Evolutionary conservation across 2,888 invertebrate species (phyloP), one percentile per base, ranked within the genome.

Genomic region (Tromatobia lineatoria): DNA sequence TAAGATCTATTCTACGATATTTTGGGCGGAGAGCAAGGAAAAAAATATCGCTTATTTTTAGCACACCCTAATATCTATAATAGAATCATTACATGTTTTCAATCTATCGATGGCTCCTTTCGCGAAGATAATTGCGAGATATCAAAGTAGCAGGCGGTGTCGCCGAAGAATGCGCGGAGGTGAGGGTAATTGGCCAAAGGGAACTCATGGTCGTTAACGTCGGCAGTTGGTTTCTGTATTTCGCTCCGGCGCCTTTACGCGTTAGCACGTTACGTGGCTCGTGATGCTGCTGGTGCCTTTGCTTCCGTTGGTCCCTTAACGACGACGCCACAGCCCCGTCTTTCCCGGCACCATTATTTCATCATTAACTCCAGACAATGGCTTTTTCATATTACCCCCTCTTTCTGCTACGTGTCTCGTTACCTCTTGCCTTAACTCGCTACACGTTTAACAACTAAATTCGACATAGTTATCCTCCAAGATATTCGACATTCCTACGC

Each of bases 341-440:
- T 81, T 86, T 88, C 84, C 82, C 82, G 83, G 82, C 86, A 81
- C 86, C 88, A 88, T 89, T 89, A 90, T 86, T 86, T 86, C 87
- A 86, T 88, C 90, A 90, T 90, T 89, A 88, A 82, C 83, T 81
- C 79, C 81, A 82, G 86, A 90, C 89, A 89, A 88, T 84, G 80
- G 80, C 77, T 80, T 80, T 70, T 84, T 84, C 80, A 80, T 84
- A 84, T 80, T 84, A 71, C 74, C 69, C 74, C 34, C 34, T 34
- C 59, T 57, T 25, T 6, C 25, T 25, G 54, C 54, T 47, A 70
- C 61, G 47, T 69, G 57, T 66, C 64, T 77, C 76, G 42, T 77
- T 77, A 67, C 74, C 74, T 67, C 34, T 25, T 20, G 52, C 23
- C 52, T 77, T 47, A 50, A 59, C 52, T 42, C 38, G 52, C 64